Conservation (phyloP, 2,113 vertebrate genomes). For the Herpailurus yagouaroundi region DNA sequence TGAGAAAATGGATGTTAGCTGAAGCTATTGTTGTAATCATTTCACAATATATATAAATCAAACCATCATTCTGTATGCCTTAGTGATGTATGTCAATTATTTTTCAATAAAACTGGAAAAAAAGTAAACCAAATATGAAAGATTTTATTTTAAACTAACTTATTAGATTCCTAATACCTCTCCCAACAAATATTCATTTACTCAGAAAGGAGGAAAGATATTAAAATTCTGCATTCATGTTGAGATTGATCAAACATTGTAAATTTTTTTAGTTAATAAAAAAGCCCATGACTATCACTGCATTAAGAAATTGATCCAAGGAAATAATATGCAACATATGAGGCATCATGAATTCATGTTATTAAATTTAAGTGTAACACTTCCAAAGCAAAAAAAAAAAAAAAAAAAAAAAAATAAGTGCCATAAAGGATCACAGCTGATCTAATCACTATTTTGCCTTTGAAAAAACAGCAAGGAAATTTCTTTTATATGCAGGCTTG, state of each 20-base stretch:
- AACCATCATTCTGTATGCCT: background rate
- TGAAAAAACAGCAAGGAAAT: slow-evolving; percentile 16
- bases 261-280: slow-evolving; percentile 8
- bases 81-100: background rate
- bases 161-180: background rate
- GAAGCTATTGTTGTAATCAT: background rate
- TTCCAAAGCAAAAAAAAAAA: background rate
- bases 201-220: slow-evolving; percentile 24
- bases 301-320: slow-evolving; percentile 1
- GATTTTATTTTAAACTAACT: slow-evolving; percentile 1
- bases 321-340: background rate
- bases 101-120: background rate
- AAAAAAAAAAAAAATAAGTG: background rate
- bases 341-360: background rate
- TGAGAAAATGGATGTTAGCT: background rate
- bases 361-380: slow-evolving; percentile 18
- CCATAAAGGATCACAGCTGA: background rate
- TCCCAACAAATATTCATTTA: slow-evolving; percentile 4
- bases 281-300: background rate
- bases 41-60: background rate
- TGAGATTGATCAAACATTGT: background rate
- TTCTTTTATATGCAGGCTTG: background rate
- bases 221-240: background rate
- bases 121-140: background rate
- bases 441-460: background rate